Conservation (phyloP, 1,140 invertebrate genomes). For the Zaprionus gabonicus region DNA sequence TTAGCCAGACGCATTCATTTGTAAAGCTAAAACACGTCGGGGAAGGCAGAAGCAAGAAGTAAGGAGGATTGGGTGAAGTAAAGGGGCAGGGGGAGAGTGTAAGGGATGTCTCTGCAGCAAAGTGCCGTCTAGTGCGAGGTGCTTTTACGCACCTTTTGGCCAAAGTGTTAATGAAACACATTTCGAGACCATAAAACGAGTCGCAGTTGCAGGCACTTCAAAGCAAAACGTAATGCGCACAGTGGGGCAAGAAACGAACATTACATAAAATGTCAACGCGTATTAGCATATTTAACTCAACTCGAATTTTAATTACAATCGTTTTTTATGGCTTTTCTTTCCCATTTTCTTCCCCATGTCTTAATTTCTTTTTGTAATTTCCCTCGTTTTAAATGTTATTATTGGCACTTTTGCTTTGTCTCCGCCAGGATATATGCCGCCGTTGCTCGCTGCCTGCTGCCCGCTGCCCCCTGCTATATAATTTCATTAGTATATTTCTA, state of each 20-base stretch:
- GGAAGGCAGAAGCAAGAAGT: too few species aligned
- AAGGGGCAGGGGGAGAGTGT: background rate
- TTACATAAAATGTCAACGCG: constrained; percentile 1
- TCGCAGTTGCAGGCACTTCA: constrained; percentile 20
- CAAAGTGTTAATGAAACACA: constrained; percentile 80
- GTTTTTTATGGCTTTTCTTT: background rate
- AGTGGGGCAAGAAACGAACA: constrained; percentile 5
- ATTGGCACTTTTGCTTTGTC: constrained; percentile 65
- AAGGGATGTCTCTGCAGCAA: background rate
- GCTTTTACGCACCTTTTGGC: constrained; percentile 75
- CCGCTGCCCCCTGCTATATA: constrained; percentile 53
- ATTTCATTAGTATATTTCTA: constrained; percentile 79
- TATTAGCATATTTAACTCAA: background rate
- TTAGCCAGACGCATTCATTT: constrained; percentile 77
- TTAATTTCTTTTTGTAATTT: constrained; percentile 47
- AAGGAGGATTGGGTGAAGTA: constrained; percentile 7
- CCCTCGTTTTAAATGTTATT: constrained; percentile 64
- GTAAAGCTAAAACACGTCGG: constrained; percentile 63
- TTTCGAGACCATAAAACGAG: constrained; percentile 58
- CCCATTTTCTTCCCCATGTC: background rate
- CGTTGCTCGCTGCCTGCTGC: too few species aligned
- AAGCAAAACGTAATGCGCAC: constrained; percentile 25
- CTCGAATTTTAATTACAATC: constrained; percentile 6
- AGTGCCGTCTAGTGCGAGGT: constrained; percentile 22
- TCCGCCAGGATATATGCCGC: constrained; percentile 64